Conservation (phyloP, 2,113 vertebrate species). For the Eulacestoma nigropectus region DNA sequence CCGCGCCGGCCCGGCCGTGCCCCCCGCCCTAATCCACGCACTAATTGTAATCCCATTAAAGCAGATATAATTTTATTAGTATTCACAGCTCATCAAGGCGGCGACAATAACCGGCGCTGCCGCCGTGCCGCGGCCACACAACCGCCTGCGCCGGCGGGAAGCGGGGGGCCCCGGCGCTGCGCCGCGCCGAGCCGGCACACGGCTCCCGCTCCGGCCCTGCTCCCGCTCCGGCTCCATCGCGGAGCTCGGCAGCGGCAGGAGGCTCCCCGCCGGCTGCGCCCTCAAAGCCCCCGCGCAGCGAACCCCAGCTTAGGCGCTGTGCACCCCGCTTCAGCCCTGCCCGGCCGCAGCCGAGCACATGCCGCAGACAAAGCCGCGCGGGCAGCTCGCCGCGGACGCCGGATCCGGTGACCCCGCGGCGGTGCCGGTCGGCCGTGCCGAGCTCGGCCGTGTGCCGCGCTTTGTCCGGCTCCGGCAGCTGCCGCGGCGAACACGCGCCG, state of each 20-base stretch:
- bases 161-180: background rate
- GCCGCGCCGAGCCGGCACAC: background rate
- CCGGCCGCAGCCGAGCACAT: background rate
- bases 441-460: background rate
- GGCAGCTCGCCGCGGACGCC: background rate
- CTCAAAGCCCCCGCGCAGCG: accelerated
- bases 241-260: background rate
- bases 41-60: slow-evolving; percentile 79
- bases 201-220: background rate
- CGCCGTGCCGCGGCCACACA: slow-evolving; percentile 36
- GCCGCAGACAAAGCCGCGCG: slow-evolving; percentile 1
- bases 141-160: background rate
- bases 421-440: background rate
- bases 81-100: slow-evolving; percentile 76
- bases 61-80: slow-evolving; percentile 78
- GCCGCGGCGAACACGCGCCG: slow-evolving; percentile 72
- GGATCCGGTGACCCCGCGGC: background rate
- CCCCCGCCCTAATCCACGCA: slow-evolving; percentile 62
- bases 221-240: background rate
- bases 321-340: background rate
- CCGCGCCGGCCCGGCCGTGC: too few relatives aligned
- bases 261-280: background rate
- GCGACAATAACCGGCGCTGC: slow-evolving; percentile 64
- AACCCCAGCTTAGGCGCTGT: accelerated
- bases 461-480: slow-evolving; percentile 60